A percentile compares a stretch with the other conserved stretches of the same genome.
phyloP scores from a whole-genome alignment of 2,113 vertebrate genomes.

The Poicephalus gulielmi region DNA sequence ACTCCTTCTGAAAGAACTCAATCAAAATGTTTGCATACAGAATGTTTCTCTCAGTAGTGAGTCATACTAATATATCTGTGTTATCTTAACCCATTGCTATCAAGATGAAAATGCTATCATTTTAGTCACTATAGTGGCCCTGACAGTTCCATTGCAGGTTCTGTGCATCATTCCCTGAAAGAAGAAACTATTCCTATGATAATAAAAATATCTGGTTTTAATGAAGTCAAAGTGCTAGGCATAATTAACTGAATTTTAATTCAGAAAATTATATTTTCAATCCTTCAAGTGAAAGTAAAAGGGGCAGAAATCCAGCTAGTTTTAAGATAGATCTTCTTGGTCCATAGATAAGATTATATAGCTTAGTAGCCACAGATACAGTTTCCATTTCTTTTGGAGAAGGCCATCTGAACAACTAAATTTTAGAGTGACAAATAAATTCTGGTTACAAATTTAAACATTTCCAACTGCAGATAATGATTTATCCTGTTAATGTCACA shows the following conservation, averaged over 20 bases:
- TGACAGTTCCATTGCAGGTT: background rate
- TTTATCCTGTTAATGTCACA: background rate
- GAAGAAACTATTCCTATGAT: background rate
- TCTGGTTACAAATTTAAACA: background rate
- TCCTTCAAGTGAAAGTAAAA: background rate
- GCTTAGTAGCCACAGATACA: background rate
- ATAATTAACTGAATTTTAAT: background rate
- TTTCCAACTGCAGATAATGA: background rate
- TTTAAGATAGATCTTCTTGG: background rate
- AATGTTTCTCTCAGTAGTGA: background rate
- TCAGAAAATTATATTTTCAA: background rate
- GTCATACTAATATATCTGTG: background rate
- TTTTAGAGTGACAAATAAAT: background rate
- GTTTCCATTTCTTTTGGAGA: background rate
- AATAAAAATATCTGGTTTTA: background rate
- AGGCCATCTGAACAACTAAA: background rate
- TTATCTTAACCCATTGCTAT: background rate
- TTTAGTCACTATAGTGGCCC: background rate
- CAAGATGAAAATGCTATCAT: background rate
- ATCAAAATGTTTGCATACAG: background rate
- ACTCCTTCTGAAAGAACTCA: background rate
- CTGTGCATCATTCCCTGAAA: background rate
- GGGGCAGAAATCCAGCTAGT: background rate
- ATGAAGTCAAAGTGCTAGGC: background rate
- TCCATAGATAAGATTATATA: background rate